phyloP scores from a whole-genome alignment of 2,113 vertebrate genomes.

The Macrotus californicus region DNA sequence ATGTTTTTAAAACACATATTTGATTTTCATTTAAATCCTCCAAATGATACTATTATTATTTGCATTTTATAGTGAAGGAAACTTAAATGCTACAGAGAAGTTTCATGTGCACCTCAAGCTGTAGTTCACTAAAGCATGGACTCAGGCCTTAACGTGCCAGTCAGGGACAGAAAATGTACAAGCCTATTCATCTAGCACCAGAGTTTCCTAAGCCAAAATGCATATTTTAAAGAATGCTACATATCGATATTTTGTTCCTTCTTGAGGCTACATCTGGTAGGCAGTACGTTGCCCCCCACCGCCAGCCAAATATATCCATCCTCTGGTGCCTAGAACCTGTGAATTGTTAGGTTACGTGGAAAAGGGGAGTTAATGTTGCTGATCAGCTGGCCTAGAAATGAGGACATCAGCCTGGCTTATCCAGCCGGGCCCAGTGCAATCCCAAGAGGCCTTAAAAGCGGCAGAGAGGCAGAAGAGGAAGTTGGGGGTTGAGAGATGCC shows the following conservation, averaged over 20 bases:
- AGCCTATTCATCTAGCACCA: neutral
- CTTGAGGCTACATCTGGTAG: neutral
- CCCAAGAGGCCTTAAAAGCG: neutral
- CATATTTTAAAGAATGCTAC: neutral
- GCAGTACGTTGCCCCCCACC: neutral
- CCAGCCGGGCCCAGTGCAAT: neutral
- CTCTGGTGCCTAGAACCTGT: neutral
- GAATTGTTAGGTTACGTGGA: neutral
- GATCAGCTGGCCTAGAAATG: neutral
- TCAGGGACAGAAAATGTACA: neutral
- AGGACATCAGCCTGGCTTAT: neutral
- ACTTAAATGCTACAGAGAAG: neutral
- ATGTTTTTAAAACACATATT: neutral
- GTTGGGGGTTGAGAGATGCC: neutral
- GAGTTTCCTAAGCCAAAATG: neutral
- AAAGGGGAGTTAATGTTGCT: neutral
- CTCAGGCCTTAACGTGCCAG: neutral
- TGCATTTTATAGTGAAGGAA: neutral
- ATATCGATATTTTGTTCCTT: neutral
- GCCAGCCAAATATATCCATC: neutral
- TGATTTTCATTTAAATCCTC: neutral
- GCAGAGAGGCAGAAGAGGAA: no score
- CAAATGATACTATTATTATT: neutral
- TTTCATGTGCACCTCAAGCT: neutral
- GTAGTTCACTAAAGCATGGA: neutral